Conservation (phyloP, 1,140 invertebrate species). For the Metopolophium dirhodum region DNA sequence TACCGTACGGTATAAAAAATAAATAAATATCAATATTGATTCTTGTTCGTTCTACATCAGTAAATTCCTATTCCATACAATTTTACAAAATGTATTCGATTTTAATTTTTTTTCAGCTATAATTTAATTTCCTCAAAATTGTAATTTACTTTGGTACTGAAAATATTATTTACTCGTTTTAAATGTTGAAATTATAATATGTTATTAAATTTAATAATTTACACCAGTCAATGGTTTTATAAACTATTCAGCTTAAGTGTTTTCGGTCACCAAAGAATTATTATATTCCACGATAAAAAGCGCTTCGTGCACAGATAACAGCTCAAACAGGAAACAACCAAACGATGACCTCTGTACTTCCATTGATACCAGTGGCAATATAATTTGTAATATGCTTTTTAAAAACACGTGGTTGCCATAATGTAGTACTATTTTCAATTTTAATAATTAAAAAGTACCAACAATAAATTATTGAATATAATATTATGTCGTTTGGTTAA, state of each 20-base stretch:
- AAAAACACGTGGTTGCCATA: neutral
- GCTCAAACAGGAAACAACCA: slow-evolving; percentile 41
- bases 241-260: neutral
- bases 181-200: neutral
- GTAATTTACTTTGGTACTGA: neutral
- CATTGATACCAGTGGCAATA: slow-evolving; percentile 22
- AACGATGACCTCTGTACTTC: slow-evolving; percentile 40
- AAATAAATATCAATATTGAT: neutral
- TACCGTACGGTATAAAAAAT: neutral
- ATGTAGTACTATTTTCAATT: neutral
- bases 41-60: neutral
- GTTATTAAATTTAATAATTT: too few species aligned
- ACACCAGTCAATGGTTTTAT: neutral
- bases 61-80: neutral
- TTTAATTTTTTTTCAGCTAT: neutral
- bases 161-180: neutral
- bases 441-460: neutral
- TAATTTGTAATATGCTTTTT: neutral
- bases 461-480: neutral
- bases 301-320: slow-evolving; percentile 19
- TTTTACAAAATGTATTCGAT: neutral
- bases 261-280: neutral
- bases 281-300: neutral
- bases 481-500: neutral
- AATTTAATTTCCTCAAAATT: neutral